Evolutionary conservation across 1,140 invertebrate genomes (phyloP).

Genomic region (Drosophila gunungcola): DNA sequence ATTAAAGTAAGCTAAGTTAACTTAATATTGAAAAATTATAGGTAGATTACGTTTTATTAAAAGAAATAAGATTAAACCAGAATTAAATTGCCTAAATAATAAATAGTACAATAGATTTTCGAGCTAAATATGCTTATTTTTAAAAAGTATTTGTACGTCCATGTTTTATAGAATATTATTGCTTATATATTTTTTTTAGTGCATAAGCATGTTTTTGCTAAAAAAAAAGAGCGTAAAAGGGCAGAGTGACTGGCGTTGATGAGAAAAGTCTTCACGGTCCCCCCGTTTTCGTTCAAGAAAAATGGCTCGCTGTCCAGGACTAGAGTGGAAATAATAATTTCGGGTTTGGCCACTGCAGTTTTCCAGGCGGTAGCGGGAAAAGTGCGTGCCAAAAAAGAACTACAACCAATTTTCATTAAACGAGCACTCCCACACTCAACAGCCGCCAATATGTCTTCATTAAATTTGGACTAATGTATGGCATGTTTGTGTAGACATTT

Average conservation of each 20-base stretch:
- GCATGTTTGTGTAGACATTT: conserved; percentile 72
- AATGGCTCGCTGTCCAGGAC: conserved; percentile 56
- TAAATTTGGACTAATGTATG: conserved; percentile 73
- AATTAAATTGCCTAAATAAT: no score
- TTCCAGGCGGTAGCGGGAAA: conserved; percentile 6
- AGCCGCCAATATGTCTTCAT: conserved; percentile 75
- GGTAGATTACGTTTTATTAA: no score
- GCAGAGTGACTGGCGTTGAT: conserved; percentile 50
- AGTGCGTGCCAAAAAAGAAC: conserved; percentile 45
- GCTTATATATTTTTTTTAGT: background rate
- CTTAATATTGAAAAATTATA: no score
- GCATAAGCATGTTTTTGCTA: conserved; percentile 46
- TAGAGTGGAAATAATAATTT: conserved; percentile 74
- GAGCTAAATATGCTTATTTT: background rate
- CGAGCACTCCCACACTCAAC: conserved; percentile 30
- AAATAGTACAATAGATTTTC: background rate
- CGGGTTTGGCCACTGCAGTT: conserved; percentile 58
- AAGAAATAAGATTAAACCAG: no score
- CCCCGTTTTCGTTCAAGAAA: conserved; percentile 50
- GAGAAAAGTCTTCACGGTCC: conserved; percentile 29
- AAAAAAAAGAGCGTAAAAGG: conserved; percentile 20
- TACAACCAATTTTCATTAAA: conserved; percentile 64
- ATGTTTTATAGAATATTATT: no score
- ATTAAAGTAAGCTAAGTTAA: no score
- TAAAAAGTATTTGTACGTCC: background rate